These are phyloP conservation scores for Cyphomyrmex costatus DNA, from an alignment of 1,140 invertebrate species.

Conservation along the genomic window DNA sequence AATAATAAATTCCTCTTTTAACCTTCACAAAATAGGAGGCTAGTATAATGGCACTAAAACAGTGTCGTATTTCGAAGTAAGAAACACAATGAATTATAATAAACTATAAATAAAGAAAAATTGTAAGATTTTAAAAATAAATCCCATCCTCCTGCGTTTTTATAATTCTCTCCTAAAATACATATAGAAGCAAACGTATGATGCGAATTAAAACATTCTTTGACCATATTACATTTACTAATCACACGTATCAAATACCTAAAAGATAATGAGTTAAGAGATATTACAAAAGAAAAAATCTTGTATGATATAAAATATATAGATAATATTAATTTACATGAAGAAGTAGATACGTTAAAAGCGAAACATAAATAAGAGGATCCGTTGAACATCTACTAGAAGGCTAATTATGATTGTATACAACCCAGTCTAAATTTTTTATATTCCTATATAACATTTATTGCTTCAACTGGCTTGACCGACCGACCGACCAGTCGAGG, in stretches of 20 bases:
- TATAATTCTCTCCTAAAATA: background rate
- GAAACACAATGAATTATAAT: no score
- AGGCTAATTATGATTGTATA: conserved; percentile 79
- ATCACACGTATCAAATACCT: background rate
- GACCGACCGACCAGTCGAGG: conserved; percentile 67
- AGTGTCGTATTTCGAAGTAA: no score
- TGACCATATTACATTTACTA: background rate
- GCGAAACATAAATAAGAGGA: conserved; percentile 72
- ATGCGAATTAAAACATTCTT: background rate
- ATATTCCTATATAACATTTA: conserved; percentile 79
- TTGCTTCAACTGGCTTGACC: conserved; percentile 63
- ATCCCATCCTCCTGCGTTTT: no score
- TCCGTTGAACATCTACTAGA: conserved; percentile 69
- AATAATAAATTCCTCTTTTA: background rate
- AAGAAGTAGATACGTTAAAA: conserved; percentile 68
- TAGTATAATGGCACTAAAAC: no score
- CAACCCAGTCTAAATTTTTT: conserved; percentile 74
- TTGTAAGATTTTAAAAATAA: no score
- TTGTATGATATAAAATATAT: conserved; percentile 57
- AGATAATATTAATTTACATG: conserved; percentile 73
- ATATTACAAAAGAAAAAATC: background rate
- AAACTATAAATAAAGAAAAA: no score
- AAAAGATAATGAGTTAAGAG: background rate
- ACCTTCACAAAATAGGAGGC: no score
- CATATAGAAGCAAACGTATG: background rate